Evolutionary conservation across 2,113 vertebrate genomes (phyloP), one percentile per base, ranked within the genome.

Genomic region (Pandion haliaetus): DNA sequence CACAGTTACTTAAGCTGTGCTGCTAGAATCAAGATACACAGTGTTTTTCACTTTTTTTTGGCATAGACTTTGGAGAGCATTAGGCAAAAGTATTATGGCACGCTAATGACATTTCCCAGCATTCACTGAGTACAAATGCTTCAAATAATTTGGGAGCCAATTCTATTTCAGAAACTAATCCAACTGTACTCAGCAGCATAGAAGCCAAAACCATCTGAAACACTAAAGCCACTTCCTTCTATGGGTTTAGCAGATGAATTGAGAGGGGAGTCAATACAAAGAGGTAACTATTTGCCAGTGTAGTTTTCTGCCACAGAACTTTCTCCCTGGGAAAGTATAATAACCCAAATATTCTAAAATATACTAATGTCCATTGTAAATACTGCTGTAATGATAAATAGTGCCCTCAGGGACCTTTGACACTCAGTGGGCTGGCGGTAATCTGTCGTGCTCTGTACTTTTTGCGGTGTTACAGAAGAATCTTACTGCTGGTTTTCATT

Each of bases 191-290:
- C 76, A 82, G 71, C 72, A 94, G 65, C 54, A 1, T 5, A 58
- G 84, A 93, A 95, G 93, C 91, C 92, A 97, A 74, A 94, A 66
- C 71, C 86, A 86, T 90, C 86, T 87, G 71, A 98, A 96, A 82
- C 67, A 26, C 94, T 89, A 66, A 95, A 96, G 96, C 95, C 90
- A 58, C 86, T 97, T 97, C 90, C 95, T 96, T 97, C 71, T 97
- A 96, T 98, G 95, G 93, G 61, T 97, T 97, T 98, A 98, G 97
- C 97, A 98, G 96, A 98, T 91, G 95, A 96, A 58, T 94, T 12
- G 6, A 88, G 84, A 57, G 87, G 80, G 80, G 94, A 54, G 95
- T 93, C 77, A 9, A 77, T 74, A 84, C 72, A 81, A 93, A 96
- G 93, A 88, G 90, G 91, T 76, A 94, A 55, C 93, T 87, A 42